Base-by-base conservation (phyloP, 2,113 vertebrate species). In the Labeo catla region DNA sequence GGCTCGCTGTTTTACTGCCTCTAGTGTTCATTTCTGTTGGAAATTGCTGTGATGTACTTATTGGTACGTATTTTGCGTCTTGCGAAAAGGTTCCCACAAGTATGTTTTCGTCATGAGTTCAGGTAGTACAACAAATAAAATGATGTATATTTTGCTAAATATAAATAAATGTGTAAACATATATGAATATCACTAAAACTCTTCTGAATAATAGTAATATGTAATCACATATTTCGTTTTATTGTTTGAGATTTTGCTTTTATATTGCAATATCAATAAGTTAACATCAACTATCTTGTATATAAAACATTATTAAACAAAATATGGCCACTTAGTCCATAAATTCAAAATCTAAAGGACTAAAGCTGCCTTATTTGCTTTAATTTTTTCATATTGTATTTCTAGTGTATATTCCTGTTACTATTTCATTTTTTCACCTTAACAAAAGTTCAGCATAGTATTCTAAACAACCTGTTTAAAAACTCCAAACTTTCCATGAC, bases 381-480 rank as follows among this genome's bases (percentile, higher is more conserved):
- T 47, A 21, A 10, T 11, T 45, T 5, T 39, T 39, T 68, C 13
- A 39, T n/a, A 45, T 45, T 72, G 16, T 23, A 47, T 47, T 45
- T 73, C 21, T 47, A 12, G 2, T n/a, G 10, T n/a, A 2, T 1
- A 47, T 73, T 74, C n/a, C 39, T 23, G 15, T 19, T 77, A 74
- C 34, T 4, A 54, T 50, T 54, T 65, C 19, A 28, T 13, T 65
- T 59, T 21, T 72, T 72, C 8, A 70, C 36, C 68, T 65, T 13
- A 65, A 65, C 4, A 8, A 72, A 39, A 21, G 52, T 89, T 88
- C 84, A 87, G 34, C 73, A 13, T 15, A 72, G 63, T 85, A 88
- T 74, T 61, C 76, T 12, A 76, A 77, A 72, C 87, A 81, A 91
- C 83, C 87, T 85, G 82, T 65, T 66, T 76, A 87, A 83, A 84